Base-by-base conservation (phyloP, 2,888 invertebrate genomes). In the Pinctada fucata region DNA sequence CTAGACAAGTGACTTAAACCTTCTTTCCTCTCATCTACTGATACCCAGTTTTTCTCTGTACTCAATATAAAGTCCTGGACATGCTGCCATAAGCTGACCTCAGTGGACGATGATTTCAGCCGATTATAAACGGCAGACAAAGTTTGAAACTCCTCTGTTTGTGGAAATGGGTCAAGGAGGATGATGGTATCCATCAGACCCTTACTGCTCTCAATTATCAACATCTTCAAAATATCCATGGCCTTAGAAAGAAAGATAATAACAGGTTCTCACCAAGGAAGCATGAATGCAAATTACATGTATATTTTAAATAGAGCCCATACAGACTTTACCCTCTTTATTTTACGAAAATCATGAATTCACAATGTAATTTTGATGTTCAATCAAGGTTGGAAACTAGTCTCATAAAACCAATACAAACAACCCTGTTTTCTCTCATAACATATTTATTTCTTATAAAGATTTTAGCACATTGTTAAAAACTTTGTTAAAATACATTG, bases 151-250 rank as follows among this genome's bases (percentile, higher is more conserved):
- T 72, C 75, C 2, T 82, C 78, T 49, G 76, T 75, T 16, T 84
- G 83, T 16, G 91, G 90, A 74, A 91, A 88, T n/a, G 89, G 88
- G 71, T 90, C 90, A 48, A 91, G 82, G 5, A 79, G 73, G 1
- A 79, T 75, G 48, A 91, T 87, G 6, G 84, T 81, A 1, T 78
- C 75, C 13, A 75, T 68, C 63, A 91, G 82, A 2, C 76, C 75
- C 6, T 70, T 78, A 5, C 72, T 76, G 45, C 88, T 88, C 70
- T 90, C 89, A 52, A 90, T 64, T 1, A 90, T 77, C 66, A 91
- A 74, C 16, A 82, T 75, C 48, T 84, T 78, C 16, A 91, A 80
- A 51, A 90, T 64, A 1, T 72, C 16, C 47, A 78, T 65, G 1
- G 85, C 84, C 84, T 87, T 76, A 51, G 81, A 76, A 72, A 4